Evolutionary conservation across 2,888 invertebrate species (phyloP), one percentile per base, ranked within the genome.

Genomic region (Eupithecia abbreviata): DNA sequence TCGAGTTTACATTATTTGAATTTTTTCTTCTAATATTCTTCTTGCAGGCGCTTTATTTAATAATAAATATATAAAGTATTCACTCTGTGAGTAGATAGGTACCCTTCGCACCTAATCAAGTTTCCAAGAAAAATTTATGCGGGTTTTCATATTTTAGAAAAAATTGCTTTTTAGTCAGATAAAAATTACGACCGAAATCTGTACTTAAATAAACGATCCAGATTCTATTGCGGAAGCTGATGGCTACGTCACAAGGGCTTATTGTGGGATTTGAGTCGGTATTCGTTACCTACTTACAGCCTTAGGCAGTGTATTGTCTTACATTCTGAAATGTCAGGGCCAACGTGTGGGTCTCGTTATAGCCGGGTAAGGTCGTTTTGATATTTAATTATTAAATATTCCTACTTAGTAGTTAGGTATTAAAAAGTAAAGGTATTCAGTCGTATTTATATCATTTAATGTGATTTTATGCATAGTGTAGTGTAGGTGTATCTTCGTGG

Each of bases 181-280:
- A 58, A n/a, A 58, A 18, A 18, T 18, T 2, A 18, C 1, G 58
- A 58, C 18, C 0, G 3, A 58, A 58, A 58, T 18, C 58, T 58
- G 7, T 58, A 18, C 62, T 4, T 30, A 12, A 62, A 62, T 62
- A 58, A 58, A 51, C n/a, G 4, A 62, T 2, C 62, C 9, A 10
- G 30, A 9, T 30, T 10, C 4, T 6, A 62, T 62, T 12, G 66
- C 66, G 41, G 66, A 42, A 62, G 12, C 58, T 30, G 10, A n/a
- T n/a, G n/a, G 62, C 30, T 62, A 62, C 30, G 62, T 62, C 62
- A 62, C 62, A 62, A 62, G 62, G 30, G 62, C 62, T 12, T 62
- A 30, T 62, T 10, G 62, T 62, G 62, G 62, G 62, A 62, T 30
- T 62, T 62, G 30, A 62, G 30, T 18, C 3, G 18, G 18, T 47